Evolutionary conservation across 2,888 invertebrate genomes (phyloP).

Genomic region (Xanthorhoe spadicearia): DNA sequence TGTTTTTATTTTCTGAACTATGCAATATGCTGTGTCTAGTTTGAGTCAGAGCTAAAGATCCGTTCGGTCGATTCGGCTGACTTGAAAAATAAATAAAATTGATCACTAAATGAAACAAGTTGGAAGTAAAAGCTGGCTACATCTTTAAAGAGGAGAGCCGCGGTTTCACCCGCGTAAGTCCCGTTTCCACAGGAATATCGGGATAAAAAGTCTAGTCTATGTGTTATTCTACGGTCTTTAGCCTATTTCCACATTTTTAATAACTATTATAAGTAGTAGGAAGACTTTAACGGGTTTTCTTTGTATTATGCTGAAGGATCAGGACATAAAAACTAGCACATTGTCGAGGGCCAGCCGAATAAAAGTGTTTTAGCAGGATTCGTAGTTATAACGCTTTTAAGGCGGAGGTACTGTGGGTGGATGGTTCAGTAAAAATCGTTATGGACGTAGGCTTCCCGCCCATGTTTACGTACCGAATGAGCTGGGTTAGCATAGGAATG

Average conservation of each 20-base stretch:
- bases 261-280: too few relatives aligned
- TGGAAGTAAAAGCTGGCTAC: too few relatives aligned
- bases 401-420: neutral
- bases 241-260: too few relatives aligned
- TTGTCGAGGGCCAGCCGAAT: neutral
- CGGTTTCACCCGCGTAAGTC: too few relatives aligned
- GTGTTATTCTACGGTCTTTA: too few relatives aligned
- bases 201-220: too few relatives aligned
- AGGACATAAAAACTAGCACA: too few relatives aligned
- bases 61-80: neutral
- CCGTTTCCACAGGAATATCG: too few relatives aligned
- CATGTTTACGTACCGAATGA: neutral
- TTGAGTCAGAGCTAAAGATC: slow-evolving; percentile 2
- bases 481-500: neutral
- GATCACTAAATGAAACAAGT: neutral
- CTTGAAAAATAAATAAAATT: neutral
- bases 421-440: slow-evolving; percentile 16
- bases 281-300: too few relatives aligned
- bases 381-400: neutral
- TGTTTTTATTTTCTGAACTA: slow-evolving; percentile 5
- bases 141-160: too few relatives aligned
- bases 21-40: neutral
- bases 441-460: slow-evolving; percentile 2
- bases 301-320: too few relatives aligned
- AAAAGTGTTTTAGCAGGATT: neutral